These are phyloP conservation scores for Bimastos eiseni DNA, from an alignment of 2,888 invertebrate species.

Conservation along the genomic window DNA sequence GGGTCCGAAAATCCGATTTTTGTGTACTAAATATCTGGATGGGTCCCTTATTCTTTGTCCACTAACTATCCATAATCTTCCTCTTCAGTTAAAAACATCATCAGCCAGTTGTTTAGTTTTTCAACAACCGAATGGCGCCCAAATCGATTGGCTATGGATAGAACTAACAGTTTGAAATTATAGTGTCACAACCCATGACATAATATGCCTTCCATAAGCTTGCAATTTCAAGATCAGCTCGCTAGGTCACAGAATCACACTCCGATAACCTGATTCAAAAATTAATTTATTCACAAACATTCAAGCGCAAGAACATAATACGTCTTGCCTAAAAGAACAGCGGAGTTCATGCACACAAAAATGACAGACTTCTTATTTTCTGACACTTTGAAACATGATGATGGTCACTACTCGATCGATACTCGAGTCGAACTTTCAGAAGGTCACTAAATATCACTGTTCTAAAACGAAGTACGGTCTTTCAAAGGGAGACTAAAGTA, in stretches of 20 bases:
- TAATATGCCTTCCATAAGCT: background rate
- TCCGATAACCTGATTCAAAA: background rate
- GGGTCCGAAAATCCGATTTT: too few species aligned
- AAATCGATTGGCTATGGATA: background rate
- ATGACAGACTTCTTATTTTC: background rate
- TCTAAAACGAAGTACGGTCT: background rate
- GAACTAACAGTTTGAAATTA: background rate
- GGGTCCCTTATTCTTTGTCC: background rate
- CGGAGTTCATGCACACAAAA: background rate
- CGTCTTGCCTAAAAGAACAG: background rate
- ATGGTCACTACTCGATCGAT: background rate
- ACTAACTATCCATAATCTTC: background rate
- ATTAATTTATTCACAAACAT: background rate
- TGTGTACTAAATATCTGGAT: too few species aligned
- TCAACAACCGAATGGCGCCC: background rate
- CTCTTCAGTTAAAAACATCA: too few species aligned
- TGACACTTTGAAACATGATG: background rate
- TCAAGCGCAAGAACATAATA: background rate
- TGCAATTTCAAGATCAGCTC: background rate
- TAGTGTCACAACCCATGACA: background rate
- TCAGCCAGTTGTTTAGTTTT: background rate
- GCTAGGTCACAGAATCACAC: background rate
- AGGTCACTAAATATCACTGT: conserved; percentile 5
- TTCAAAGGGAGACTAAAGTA: too few species aligned
- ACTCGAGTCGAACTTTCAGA: background rate